Conservation (phyloP, 2,113 vertebrate species). For the Thalassarche chlororhynchos region DNA sequence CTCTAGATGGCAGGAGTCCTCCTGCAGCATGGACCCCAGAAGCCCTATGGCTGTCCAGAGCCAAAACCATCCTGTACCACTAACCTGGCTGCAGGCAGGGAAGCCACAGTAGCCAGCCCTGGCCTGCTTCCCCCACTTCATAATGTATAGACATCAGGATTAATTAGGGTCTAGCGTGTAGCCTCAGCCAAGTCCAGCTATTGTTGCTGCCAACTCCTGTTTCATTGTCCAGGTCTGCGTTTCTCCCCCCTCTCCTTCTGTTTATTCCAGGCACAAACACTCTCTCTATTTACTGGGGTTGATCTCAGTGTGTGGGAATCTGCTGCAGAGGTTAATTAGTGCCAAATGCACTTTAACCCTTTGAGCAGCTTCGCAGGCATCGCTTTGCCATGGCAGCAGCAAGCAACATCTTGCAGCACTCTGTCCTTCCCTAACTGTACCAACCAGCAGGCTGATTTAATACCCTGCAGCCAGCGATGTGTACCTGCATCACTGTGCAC, state of each 20-base stretch:
- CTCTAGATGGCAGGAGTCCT: not conserved
- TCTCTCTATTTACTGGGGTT: conserved; percentile 13
- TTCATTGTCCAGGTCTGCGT: conserved; percentile 11
- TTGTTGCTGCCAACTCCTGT: conserved; percentile 38
- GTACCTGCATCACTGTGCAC: not conserved
- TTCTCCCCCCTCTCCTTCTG: not conserved
- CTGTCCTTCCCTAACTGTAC: not conserved
- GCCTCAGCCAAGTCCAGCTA: not conserved
- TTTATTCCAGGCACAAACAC: not conserved
- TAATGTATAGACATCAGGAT: not conserved
- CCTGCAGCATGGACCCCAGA: not conserved
- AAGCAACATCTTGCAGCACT: not conserved
- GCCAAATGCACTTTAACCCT: conserved; percentile 37
- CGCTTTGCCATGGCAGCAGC: not conserved
- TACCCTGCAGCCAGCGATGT: not conserved
- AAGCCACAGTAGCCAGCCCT: not conserved
- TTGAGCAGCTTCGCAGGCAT: not conserved
- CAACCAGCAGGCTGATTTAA: not conserved
- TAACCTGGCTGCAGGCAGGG: not conserved
- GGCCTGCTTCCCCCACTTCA: not conserved
- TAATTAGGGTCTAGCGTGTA: not conserved
- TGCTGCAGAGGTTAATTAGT: conserved; percentile 52
- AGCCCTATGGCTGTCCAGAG: not conserved
- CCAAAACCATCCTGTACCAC: not conserved
- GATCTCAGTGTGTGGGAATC: conserved; percentile 52